These are phyloP conservation scores for Knipowitschia caucasica DNA, from an alignment of 2,797 vertebrate genomes.

Conservation along the genomic window DNA sequence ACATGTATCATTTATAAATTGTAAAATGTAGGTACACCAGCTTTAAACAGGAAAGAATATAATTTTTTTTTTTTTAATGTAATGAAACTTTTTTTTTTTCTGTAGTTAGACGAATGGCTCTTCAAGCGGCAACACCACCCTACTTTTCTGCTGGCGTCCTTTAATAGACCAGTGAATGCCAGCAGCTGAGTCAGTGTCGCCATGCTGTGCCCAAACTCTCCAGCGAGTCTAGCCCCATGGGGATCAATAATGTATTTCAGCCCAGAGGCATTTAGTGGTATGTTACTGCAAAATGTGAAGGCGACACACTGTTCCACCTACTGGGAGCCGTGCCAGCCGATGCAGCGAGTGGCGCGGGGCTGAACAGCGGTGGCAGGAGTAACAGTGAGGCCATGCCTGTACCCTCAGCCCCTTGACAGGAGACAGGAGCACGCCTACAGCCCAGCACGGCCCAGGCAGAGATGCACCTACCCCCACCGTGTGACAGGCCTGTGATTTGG, in stretches of 20 bases:
- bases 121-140: not conserved
- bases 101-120: not conserved
- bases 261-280: conserved; percentile 46
- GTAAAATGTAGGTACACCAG: no score
- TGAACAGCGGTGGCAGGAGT: conserved; percentile 41
- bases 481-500: conserved; percentile 54
- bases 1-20: no score
- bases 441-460: conserved; percentile 34
- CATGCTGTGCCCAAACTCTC: conserved; percentile 29
- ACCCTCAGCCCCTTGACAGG: conserved; percentile 51
- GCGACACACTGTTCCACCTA: conserved; percentile 50
- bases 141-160: conserved; percentile 26
- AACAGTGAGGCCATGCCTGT: conserved; percentile 50
- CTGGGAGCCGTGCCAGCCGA: conserved; percentile 35
- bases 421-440: conserved; percentile 29
- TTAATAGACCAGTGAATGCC: conserved; percentile 34
- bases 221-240: conserved; percentile 37
- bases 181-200: conserved; percentile 32
- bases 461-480: conserved; percentile 27
- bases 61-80: no score
- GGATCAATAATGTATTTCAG: conserved; percentile 40
- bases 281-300: conserved; percentile 45
- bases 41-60: no score
- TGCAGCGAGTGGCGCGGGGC: conserved; percentile 58
- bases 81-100: no score